Evolutionary conservation across 2,113 vertebrate species (phyloP).

Genomic region (western clawed frog (Xenopus tropicalis)): DNA sequence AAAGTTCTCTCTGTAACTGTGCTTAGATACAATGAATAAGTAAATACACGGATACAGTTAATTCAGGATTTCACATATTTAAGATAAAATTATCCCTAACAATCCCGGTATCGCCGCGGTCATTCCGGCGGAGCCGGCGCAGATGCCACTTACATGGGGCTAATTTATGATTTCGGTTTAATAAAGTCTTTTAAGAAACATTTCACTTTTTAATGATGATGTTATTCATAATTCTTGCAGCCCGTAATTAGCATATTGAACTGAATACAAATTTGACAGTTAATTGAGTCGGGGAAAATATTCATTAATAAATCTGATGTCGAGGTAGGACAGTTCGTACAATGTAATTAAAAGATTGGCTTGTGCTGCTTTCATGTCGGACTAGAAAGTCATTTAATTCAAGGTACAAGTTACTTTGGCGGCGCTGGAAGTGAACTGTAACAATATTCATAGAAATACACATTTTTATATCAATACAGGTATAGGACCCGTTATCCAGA

Average conservation of each 20-base stretch:
- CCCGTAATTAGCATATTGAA: conserved; percentile 8
- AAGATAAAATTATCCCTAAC: too few relatives aligned
- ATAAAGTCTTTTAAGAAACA: conserved; percentile 11
- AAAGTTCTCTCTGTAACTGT: too few relatives aligned
- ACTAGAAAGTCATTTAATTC: background rate
- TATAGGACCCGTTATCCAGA: too few relatives aligned
- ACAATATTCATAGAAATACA: too few relatives aligned
- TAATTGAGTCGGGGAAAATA: conserved; percentile 10
- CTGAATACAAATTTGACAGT: conserved; percentile 12
- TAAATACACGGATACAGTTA: too few relatives aligned
- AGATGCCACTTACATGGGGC: too few relatives aligned
- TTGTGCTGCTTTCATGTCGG: background rate
- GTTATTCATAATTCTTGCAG: conserved; percentile 11
- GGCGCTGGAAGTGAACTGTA: background rate
- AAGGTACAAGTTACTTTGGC: background rate
- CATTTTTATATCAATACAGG: too few relatives aligned
- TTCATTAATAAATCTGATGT: conserved; percentile 16
- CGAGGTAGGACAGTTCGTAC: background rate
- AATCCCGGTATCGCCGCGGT: too few relatives aligned
- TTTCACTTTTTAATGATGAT: conserved; percentile 5
- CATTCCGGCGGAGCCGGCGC: too few relatives aligned
- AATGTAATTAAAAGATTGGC: conserved; percentile 16
- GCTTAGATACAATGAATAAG: too few relatives aligned
- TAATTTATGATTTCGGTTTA: background rate
- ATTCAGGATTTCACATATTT: too few relatives aligned